Evolutionary conservation across 2,888 invertebrate species (phyloP), one percentile per base, ranked within the genome.

Genomic region (Hypsopygia costalis): DNA sequence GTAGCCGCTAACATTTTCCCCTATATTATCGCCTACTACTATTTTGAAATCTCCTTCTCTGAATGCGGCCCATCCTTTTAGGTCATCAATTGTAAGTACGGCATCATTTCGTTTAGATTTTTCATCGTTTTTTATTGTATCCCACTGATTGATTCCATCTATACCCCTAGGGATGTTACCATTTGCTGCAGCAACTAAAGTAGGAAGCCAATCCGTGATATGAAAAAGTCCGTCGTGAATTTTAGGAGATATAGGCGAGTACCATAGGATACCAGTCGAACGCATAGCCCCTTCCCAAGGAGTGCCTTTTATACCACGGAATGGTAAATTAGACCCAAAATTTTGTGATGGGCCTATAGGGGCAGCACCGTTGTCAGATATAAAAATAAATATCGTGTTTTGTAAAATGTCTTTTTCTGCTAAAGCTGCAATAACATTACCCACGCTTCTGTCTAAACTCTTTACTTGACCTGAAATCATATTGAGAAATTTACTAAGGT

Each of bases 341-440:
- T 95, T 97, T 44, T 61, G 51, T 6, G 53, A 91, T 41, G 90
- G 64, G 1, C 95, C 95, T 42, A 88, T 81, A 0, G 94, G 91
- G 1, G 94, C 92, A 0, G 93, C 94, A 0, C 96, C 95, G 66
- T 97, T 97, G 69, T 97, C 97, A 11, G 95, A 93, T 49, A 94
- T 91, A 68, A 97, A 97, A 8, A 97, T 65, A 28, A 97, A 88
- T 11, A 98, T 90, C 1, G 95, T 94, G 66, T 97, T 93, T 16
- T 94, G 83, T 51, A 96, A 81, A 81, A 96, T 92, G 0, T 89
- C 81, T 25, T 83, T 90, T 4, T 90, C 77, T 30, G 92, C 87
- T 44, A 97, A 78, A 1, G 94, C 92, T 11, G 87, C 65, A 1
- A 96, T 86, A 11, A 97, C 90, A 32, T 90, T 81, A 0, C 96